Base-by-base conservation (phyloP, 2,113 vertebrate species). In the Rhinichthys klamathensis region DNA sequence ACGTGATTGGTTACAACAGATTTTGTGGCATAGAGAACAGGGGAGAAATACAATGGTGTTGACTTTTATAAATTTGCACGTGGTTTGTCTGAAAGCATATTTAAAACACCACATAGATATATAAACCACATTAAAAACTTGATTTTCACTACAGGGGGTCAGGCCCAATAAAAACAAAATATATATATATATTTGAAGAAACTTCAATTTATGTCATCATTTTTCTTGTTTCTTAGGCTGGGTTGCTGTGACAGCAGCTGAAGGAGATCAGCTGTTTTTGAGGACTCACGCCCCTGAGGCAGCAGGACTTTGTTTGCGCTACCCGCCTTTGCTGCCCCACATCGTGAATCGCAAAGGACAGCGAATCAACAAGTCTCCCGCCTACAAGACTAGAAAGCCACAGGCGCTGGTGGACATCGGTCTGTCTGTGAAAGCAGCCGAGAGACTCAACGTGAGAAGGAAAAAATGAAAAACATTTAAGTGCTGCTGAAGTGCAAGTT, bases 231-330 rank as follows among this genome's bases (percentile, higher is more conserved):
- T 75, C 49, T 25, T 88, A 99, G 98, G 98, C 8, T 99, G 98
- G 98, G 95, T 98, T 86, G 94, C 97, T 2, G 95, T 99, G 87
- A 98, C 97, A 0, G 96, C 95, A 46, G 89, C 87, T 0, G 69
- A 60, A 0, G 93, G 93, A 0, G 92, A 96, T n/a, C 91, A 90
- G 56, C 11, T 99, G 12, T 65, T 87, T 44, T 88, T 99, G 70
- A 93, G 94, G 90, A 94, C 94, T 9, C 95, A 96, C 1, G 91
- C 93, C 1, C 98, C 97, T 0, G 78, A 87, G 76, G 95, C 90
- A 2, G 95, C 93, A 0, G 32, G 54, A 0, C 30, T 96, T 61
- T 84, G 92, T 0, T 44, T 99, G 85, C 90, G 97, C 80, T 89
- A 87, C 4, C 96, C 97, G 0, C 92, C 98, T 0, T 94, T 99